These are phyloP conservation scores for Erynnis tages DNA, from an alignment of 2,888 invertebrate species.

Conservation along the genomic window DNA sequence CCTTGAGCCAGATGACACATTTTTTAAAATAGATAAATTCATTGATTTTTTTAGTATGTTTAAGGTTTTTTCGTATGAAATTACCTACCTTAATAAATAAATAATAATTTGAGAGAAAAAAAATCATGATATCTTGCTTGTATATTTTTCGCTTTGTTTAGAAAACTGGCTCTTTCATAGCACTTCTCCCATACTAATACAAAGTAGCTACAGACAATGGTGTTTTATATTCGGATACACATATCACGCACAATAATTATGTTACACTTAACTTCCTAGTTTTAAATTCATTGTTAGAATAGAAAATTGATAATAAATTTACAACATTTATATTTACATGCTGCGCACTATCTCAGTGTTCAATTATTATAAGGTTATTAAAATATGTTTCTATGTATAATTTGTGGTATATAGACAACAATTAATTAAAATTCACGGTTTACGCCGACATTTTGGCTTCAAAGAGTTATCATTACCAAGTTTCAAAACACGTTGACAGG, in stretches of 20 bases:
- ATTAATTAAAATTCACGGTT: slow-evolving; percentile 49
- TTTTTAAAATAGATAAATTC: no score
- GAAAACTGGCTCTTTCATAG: no score
- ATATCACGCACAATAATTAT: slow-evolving; percentile 12
- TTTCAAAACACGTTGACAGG: not conserved
- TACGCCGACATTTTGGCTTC: slow-evolving; percentile 42
- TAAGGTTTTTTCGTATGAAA: no score
- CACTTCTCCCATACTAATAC: no score
- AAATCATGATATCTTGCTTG: no score
- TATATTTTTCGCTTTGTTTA: no score
- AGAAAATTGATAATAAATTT: slow-evolving; percentile 10
- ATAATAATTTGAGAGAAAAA: no score
- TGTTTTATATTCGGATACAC: slow-evolving; percentile 9
- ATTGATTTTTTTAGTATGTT: no score
- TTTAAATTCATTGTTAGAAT: slow-evolving; percentile 10
- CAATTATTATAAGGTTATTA: slow-evolving; percentile 31
- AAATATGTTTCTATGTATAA: slow-evolving; percentile 50
- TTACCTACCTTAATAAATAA: no score
- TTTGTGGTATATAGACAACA: slow-evolving; percentile 72
- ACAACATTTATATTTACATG: slow-evolving; percentile 24
- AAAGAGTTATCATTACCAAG: slow-evolving; percentile 35
- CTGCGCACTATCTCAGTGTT: slow-evolving; percentile 25
- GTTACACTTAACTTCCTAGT: slow-evolving; percentile 16
- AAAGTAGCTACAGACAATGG: slow-evolving; percentile 3
- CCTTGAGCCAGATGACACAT: no score